Evolutionary conservation across 2,797 vertebrate species (phyloP), one percentile per base, ranked within the genome.

Genomic region (Lophotriccus pileatus): DNA sequence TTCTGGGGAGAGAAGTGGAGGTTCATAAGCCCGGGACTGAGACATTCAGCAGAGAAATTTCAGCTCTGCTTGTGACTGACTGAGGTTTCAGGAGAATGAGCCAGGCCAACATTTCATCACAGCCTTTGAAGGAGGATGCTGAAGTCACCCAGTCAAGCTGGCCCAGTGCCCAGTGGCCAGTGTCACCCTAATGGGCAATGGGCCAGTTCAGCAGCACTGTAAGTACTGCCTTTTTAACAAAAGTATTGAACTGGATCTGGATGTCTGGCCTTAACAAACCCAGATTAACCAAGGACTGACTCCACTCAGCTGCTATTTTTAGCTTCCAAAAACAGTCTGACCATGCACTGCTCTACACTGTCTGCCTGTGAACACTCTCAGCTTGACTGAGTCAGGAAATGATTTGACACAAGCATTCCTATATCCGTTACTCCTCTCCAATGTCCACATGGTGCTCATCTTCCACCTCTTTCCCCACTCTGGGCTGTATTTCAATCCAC

Each of bases 111-210:
- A 63, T 80, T 87, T 80, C 13, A 4, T 63, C 0, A 0, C 37
- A 77, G 87, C 72, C 49, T 72, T 58, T 32, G 76, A 50, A 87
- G 60, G 62, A 89, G 22, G 84, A 87, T 67, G 43, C 68, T 63
- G 87, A 89, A 89, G 87, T 92, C 87, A 87, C 76, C 73, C 79
- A n/a, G 83, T 74, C 43, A 39, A 50, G 60, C 79, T 94, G 93
- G 95, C 76, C 69, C 55, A 5, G 62, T 66, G 91, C 87, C 95
- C 58, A 93, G 79, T 56, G 84, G 87, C 76, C 89, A 79, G 62
- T 92, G 85, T 93, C 85, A 88, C 82, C 66, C 93, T 32, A 50
- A 55, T 64, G 64, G 91, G 93, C 87, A 75, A 13, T 0, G 1
- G 66, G 79, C 93, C 94, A 89, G 76, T 20, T 82, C 28, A 0